Evolutionary conservation across 2,888 invertebrate genomes (phyloP).

Genomic region (Palloptera scutellata): DNA sequence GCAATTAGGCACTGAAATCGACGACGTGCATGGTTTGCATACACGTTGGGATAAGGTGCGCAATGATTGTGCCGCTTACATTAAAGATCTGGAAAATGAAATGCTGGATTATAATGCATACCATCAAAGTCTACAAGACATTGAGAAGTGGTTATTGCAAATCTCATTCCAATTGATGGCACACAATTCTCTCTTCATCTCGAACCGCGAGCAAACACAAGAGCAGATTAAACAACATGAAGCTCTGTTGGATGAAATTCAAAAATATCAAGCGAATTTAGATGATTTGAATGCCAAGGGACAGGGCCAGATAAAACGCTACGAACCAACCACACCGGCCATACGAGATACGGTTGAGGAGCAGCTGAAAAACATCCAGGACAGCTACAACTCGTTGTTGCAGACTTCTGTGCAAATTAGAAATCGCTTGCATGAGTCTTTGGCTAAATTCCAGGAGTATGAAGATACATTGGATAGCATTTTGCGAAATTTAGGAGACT

Average conservation of each 20-base stretch:
- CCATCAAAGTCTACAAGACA: constrained; percentile 89
- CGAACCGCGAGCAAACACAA: constrained; percentile 88
- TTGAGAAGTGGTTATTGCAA: constrained; percentile 94
- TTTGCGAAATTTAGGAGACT: constrained; percentile 79
- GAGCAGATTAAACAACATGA: constrained; percentile 92
- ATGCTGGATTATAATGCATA: constrained; percentile 87
- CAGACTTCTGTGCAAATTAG: constrained; percentile 92
- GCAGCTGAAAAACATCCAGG: constrained; percentile 89
- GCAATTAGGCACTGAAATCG: constrained; percentile 73
- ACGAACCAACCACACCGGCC: constrained; percentile 74
- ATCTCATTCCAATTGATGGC: constrained; percentile 96
- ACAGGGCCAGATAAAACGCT: constrained; percentile 82
- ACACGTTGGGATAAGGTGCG: constrained; percentile 75
- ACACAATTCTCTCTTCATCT: constrained; percentile 92
- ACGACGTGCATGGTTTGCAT: constrained; percentile 75
- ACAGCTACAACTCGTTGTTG: constrained; percentile 89
- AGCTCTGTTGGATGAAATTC: constrained; percentile 76
- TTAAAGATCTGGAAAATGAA: constrained; percentile 78
- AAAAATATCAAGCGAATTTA: constrained; percentile 81
- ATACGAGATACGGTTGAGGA: constrained; percentile 82
- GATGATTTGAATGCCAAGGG: constrained; percentile 87
- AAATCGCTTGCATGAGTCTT: constrained; percentile 84
- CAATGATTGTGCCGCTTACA: constrained; percentile 70
- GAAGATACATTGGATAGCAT: constrained; percentile 89
- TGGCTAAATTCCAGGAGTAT: constrained; percentile 92